Evolutionary conservation across 2,888 invertebrate species (phyloP), one percentile per base, ranked within the genome.

Genomic region (Ophion obscuratus): DNA sequence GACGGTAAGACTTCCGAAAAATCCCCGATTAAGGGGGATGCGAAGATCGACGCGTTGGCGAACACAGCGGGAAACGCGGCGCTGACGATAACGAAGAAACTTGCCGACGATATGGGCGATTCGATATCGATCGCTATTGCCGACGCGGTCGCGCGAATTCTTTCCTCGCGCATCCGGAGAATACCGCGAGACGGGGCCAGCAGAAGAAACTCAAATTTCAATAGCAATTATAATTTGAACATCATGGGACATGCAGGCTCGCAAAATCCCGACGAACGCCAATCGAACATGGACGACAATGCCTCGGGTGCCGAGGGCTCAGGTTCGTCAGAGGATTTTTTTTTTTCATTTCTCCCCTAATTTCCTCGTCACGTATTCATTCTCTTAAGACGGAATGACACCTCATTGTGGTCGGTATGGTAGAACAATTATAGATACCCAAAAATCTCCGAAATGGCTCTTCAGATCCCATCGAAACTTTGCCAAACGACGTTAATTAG

Each of bases 31-130:
- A 74, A 83, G 2, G 79, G 64, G 36, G 53, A 83, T 53, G 14
- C 40, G 31, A 66, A 31, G 73, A 79, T 31, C 11, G 81, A 75
- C 14, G 71, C 71, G 36, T 73, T 64, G n/a, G 87, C 77, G 9
- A 66, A 77, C 83, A 92, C 7, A 83, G 91, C 78, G 78, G 91
- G 78, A 77, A 89, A 84, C 67, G 89, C 53, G 88, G 89, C 44
- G 87, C 88, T 40, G 91, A 90, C 10, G 75, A 89, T 47, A 89
- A 91, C 75, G 89, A 89, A 40, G 87, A 88, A 20, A 11, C 44
- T 53, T 90, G 92, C 11, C 88, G 89, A 24, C 66, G 87, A 80
- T 73, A 81, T 91, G 91, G 89, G 57, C 87, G 89, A 75, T 87
- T 88, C 66, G 82, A 88, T 78, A 87, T 88, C 74, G 74, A 83